These are phyloP conservation scores for Cyanistes caeruleus DNA, from an alignment of 2,113 vertebrate genomes.

Conservation along the genomic window DNA sequence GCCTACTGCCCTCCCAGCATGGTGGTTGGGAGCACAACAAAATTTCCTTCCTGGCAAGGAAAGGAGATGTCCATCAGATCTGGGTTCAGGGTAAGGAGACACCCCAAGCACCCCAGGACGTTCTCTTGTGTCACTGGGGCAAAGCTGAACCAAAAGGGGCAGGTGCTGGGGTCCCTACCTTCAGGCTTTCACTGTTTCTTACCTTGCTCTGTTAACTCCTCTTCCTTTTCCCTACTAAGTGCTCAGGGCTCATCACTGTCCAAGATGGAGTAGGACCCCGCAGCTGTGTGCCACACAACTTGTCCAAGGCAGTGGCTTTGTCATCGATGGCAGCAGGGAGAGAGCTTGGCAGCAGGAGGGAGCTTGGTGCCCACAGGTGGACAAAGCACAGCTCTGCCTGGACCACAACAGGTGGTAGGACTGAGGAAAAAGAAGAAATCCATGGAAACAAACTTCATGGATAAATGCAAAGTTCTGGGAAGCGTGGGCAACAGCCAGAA, in stretches of 20 bases:
- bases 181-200: not conserved
- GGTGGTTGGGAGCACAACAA: too few relatives aligned
- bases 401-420: fast-evolving
- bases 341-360: not conserved
- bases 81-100: not conserved
- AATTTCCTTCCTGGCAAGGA: not conserved
- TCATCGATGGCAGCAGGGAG: not conserved
- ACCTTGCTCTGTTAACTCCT: not conserved
- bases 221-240: not conserved
- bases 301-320: not conserved
- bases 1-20: not conserved
- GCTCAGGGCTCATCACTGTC: not conserved
- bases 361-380: not conserved
- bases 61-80: fast-evolving
- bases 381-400: not conserved
- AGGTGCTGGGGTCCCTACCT: not conserved
- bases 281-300: not conserved
- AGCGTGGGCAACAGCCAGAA: not conserved
- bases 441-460: not conserved
- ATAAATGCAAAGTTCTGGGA: not conserved
- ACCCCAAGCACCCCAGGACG: fast-evolving
- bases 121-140: not conserved
- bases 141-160: not conserved
- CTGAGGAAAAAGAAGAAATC: not conserved
- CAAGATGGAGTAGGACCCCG: fast-evolving